Evolutionary conservation across 1,140 invertebrate genomes (phyloP).

Genomic region (Bursaphelenchus mucronatus): DNA sequence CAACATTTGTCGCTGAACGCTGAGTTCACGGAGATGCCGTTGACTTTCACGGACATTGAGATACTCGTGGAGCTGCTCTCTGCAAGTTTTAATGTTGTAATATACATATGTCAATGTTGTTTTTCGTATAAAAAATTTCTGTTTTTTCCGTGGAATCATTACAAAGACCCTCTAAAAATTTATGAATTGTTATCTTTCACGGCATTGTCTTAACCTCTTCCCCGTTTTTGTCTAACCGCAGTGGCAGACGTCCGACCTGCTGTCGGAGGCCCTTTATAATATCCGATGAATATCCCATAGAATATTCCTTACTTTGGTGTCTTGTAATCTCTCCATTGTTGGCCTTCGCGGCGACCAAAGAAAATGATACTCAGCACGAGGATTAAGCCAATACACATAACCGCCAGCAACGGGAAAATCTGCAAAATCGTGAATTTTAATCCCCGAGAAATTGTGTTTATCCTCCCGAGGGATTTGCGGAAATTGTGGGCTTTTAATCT

Average conservation of each 20-base stretch:
- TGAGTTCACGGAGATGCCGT: constrained; percentile 46
- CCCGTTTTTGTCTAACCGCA: no score
- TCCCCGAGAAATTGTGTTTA: no score
- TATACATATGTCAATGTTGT: no score
- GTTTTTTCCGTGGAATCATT: not conserved
- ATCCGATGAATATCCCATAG: no score
- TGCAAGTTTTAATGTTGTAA: no score
- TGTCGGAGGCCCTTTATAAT: no score
- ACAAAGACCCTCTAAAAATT: not conserved
- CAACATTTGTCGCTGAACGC: constrained; percentile 47
- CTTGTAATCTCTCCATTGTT: constrained; percentile 54
- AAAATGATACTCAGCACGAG: constrained; percentile 47
- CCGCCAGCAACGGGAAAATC: constrained; percentile 49
- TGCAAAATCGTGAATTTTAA: constrained; percentile 21
- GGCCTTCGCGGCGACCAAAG: constrained; percentile 50
- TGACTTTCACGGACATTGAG: constrained; percentile 44
- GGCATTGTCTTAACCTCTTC: no score
- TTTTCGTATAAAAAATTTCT: not conserved
- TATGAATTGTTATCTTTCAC: no score
- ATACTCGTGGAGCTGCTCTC: constrained; percentile 33
- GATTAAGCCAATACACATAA: constrained; percentile 36
- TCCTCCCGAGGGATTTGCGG: no score
- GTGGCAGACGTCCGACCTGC: no score
- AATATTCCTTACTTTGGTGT: constrained; percentile 44
- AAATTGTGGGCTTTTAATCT: not conserved